Percentiles rank a stretch among this genome's conserved stretches.
Conservation (phyloP, 2,113 vertebrate species). For the Clarias magur region DNA sequence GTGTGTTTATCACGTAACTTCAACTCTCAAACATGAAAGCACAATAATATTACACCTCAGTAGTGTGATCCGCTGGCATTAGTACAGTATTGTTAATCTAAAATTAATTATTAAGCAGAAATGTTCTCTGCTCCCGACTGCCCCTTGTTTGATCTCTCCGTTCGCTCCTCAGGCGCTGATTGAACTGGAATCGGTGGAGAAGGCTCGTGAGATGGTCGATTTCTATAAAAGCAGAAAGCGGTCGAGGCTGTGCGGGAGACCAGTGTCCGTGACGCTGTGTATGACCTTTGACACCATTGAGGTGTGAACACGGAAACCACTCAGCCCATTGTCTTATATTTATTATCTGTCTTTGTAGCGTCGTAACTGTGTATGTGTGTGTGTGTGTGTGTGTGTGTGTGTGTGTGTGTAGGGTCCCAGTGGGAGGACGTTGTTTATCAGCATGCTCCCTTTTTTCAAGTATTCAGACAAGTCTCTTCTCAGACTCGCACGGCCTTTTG, state of each 20-base stretch:
- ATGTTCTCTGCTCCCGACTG: neutral
- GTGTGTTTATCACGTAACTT: neutral
- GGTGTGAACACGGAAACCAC: conserved; percentile 61
- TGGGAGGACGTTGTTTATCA: conserved; percentile 81
- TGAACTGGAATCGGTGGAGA: conserved; percentile 79
- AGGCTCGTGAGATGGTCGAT: conserved; percentile 79
- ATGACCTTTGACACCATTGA: conserved; percentile 82
- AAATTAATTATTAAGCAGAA: neutral
- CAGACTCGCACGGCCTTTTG: conserved; percentile 78
- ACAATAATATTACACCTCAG: neutral
- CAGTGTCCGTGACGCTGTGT: conserved; percentile 76
- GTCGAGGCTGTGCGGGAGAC: conserved; percentile 72
- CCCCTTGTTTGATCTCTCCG: neutral
- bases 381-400: conserved; percentile 20
- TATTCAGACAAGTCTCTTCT: conserved; percentile 79
- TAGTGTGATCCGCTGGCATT: neutral
- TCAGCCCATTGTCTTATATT: no score
- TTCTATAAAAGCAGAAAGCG: conserved; percentile 76
- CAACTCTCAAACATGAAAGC: neutral
- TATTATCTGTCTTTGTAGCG: neutral
- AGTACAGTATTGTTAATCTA: neutral
- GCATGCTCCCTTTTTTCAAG: conserved; percentile 77
- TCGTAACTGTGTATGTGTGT: conserved; percentile 2
- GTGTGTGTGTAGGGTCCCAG: conserved; percentile 57
- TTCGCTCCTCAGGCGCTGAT: conserved; percentile 75